Evolutionary conservation across 1,140 invertebrate genomes (phyloP).

Genomic region (Diplogasteroides magnus): DNA sequence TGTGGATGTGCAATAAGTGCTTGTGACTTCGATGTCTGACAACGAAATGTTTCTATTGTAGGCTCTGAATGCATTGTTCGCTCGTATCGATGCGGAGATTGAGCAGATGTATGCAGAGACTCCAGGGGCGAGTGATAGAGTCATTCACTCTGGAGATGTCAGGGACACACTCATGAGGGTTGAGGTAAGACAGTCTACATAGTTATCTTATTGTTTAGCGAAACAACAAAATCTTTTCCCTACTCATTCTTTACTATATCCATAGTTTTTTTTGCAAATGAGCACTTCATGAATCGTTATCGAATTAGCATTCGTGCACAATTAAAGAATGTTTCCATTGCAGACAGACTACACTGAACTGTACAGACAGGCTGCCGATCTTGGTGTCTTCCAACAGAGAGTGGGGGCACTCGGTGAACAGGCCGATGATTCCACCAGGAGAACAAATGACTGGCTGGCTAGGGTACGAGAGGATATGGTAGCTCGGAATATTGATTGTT

Average conservation of each 20-base stretch:
- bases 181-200: too few relatives aligned
- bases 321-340: too few relatives aligned
- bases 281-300: too few relatives aligned
- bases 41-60: background rate
- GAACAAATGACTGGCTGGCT: conserved; percentile 9
- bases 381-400: conserved; percentile 20
- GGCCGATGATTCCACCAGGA: background rate
- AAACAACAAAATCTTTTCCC: too few relatives aligned
- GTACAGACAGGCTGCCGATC: conserved; percentile 1
- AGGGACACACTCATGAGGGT: background rate
- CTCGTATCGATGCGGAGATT: background rate
- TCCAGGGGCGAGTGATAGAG: background rate
- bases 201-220: too few relatives aligned
- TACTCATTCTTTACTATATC: too few relatives aligned
- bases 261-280: too few relatives aligned
- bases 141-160: background rate
- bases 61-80: background rate
- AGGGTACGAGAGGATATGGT: background rate
- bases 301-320: too few relatives aligned
- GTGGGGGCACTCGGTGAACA: conserved; percentile 11
- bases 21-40: too few relatives aligned
- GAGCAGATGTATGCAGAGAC: background rate
- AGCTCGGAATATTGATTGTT: background rate
- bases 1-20: too few relatives aligned
- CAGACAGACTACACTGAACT: background rate